These are phyloP conservation scores for Notothenia coriiceps DNA, from an alignment of 2,113 vertebrate species.

Conservation along the genomic window DNA sequence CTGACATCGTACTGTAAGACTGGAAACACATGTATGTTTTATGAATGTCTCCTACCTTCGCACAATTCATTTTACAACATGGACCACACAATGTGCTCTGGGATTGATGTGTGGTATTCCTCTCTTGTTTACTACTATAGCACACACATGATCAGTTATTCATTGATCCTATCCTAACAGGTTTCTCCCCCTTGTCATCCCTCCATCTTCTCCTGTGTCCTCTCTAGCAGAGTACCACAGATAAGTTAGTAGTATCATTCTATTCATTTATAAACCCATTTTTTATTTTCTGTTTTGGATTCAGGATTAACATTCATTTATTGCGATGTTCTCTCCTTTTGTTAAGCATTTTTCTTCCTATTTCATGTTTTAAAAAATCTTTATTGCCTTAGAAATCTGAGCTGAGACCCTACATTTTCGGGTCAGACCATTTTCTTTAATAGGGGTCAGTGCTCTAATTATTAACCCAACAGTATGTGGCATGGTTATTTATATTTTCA, in stretches of 20 bases:
- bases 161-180: constrained; percentile 13
- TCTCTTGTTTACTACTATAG: too few relatives aligned
- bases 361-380: background rate
- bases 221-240: background rate
- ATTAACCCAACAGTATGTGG: background rate
- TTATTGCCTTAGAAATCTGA: background rate
- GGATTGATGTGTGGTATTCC: background rate
- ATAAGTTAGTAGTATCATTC: background rate
- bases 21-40: constrained; percentile 6
- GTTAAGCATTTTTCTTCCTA: background rate
- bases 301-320: background rate
- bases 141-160: constrained; percentile 15
- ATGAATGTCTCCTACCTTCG: too few relatives aligned
- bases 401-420: background rate
- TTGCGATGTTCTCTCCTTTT: background rate
- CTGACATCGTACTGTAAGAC: background rate
- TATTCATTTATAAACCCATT: background rate
- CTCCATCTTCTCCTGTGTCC: background rate
- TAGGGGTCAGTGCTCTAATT: background rate
- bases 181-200: background rate
- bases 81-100: background rate
- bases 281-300: background rate
- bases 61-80: background rate
- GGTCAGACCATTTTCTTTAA: background rate
- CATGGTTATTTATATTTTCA: background rate